A percentile compares a stretch with the other conserved stretches of the same genome.
phyloP scores from a whole-genome alignment of 2,888 invertebrate genomes.

The Euphydryas editha region DNA sequence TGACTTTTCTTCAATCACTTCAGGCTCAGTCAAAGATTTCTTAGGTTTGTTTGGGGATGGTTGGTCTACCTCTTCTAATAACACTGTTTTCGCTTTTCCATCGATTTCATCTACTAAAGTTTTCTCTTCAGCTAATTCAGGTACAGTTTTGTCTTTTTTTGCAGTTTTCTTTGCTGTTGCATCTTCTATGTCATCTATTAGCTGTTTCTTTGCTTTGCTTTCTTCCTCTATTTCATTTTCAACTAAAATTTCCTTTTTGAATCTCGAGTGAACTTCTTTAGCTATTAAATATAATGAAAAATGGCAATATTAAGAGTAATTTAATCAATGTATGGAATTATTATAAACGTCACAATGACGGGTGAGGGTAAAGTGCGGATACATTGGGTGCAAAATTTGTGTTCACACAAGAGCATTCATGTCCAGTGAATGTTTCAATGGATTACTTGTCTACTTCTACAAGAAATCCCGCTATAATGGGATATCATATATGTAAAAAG shows the following conservation, averaged over 20 bases:
- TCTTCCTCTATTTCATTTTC: constrained; percentile 79
- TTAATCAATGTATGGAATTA: constrained; percentile 42
- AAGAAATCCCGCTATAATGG: constrained; percentile 55
- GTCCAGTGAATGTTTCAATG: constrained; percentile 73
- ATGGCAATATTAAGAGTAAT: constrained; percentile 54
- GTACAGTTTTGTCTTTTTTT: constrained; percentile 57
- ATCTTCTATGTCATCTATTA: constrained; percentile 58
- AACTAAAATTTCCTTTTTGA: constrained; percentile 73
- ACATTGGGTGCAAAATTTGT: constrained; percentile 38
- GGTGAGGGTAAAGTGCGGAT: constrained; percentile 50
- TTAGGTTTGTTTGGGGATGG: constrained; percentile 58
- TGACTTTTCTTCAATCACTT: constrained; percentile 58
- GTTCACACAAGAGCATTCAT: constrained; percentile 68
- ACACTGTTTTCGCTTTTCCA: constrained; percentile 58
- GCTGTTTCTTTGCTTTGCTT: constrained; percentile 54
- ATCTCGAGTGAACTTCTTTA: constrained; percentile 79
- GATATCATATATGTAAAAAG: constrained; percentile 55
- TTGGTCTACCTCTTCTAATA: constrained; percentile 48
- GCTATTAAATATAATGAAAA: constrained; percentile 73
- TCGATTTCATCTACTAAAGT: constrained; percentile 58
- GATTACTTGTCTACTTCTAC: constrained; percentile 46
- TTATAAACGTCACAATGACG: constrained; percentile 63
- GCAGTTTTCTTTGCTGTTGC: constrained; percentile 52
- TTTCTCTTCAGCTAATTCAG: constrained; percentile 60
- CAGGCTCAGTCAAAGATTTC: constrained; percentile 60